Evolutionary conservation across 2,888 invertebrate species (phyloP).

Genomic region (Agapostemon virescens): DNA sequence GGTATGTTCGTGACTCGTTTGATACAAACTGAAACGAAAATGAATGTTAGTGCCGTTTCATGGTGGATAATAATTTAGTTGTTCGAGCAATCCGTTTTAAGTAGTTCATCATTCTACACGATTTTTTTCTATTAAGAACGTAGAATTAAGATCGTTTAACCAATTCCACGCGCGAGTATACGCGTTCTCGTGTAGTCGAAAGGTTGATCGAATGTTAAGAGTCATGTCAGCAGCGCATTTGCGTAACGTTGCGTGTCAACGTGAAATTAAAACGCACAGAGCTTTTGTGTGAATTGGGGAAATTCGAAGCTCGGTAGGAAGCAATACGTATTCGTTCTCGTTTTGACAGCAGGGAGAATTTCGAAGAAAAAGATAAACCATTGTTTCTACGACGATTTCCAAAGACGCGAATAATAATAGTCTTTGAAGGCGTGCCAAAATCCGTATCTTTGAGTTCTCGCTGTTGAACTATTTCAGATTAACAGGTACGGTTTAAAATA

Average conservation of each 20-base stretch:
- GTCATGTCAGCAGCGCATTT: conserved; percentile 28
- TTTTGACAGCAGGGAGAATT: not conserved
- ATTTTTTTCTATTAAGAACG: conserved; percentile 24
- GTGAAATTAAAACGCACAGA: conserved; percentile 34
- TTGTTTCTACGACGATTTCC: not conserved
- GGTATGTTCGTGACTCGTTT: not conserved
- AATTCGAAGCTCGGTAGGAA: not conserved
- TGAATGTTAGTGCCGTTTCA: not conserved
- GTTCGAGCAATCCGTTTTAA: conserved; percentile 18
- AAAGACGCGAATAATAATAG: not conserved
- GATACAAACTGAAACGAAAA: not conserved
- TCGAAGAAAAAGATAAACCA: not conserved
- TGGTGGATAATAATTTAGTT: not conserved
- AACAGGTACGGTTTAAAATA: not conserved
- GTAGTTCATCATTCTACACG: conserved; percentile 31
- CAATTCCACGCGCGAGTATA: conserved; percentile 31
- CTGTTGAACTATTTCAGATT: not conserved
- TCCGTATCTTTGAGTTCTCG: not conserved
- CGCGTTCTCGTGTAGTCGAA: not conserved
- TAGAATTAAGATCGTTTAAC: conserved; percentile 2
- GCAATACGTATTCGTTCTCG: not conserved
- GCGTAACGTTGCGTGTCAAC: conserved; percentile 34
- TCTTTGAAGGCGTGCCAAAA: not conserved
- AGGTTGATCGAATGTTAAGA: conserved; percentile 47
- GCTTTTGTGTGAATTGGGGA: conserved; percentile 22